These are phyloP conservation scores for Phoebastria nigripes DNA, from an alignment of 2,797 vertebrate species.

Conservation along the genomic window DNA sequence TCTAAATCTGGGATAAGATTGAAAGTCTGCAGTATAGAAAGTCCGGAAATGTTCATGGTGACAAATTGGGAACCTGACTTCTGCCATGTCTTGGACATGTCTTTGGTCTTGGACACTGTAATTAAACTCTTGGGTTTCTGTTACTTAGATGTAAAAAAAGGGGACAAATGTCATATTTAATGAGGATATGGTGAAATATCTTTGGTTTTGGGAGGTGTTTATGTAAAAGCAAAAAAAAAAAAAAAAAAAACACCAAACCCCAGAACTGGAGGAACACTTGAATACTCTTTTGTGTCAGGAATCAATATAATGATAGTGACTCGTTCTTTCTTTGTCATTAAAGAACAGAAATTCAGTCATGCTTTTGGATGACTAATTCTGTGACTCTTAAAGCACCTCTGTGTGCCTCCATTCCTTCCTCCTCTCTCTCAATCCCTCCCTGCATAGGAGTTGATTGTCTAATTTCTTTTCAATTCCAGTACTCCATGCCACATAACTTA, in stretches of 20 bases:
- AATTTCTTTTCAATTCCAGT: neutral
- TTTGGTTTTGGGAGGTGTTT: neutral
- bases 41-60: neutral
- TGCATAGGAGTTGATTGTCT: neutral
- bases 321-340: neutral
- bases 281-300: neutral
- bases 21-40: neutral
- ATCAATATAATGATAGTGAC: neutral
- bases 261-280: neutral
- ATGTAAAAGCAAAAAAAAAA: neutral
- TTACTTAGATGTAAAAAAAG: neutral
- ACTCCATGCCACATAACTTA: neutral
- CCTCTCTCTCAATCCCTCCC: neutral
- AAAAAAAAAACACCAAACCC: too few relatives aligned
- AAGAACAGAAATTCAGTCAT: neutral
- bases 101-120: neutral
- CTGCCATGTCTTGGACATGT: neutral
- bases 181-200: neutral
- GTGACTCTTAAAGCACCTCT: neutral
- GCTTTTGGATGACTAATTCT: slow-evolving; percentile 33
- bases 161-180: neutral
- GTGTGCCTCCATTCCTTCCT: neutral
- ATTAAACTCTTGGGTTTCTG: neutral
- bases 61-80: neutral
- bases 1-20: neutral